Base-by-base conservation (phyloP, 1,140 invertebrate species). In the Caenorhabditis latens region DNA sequence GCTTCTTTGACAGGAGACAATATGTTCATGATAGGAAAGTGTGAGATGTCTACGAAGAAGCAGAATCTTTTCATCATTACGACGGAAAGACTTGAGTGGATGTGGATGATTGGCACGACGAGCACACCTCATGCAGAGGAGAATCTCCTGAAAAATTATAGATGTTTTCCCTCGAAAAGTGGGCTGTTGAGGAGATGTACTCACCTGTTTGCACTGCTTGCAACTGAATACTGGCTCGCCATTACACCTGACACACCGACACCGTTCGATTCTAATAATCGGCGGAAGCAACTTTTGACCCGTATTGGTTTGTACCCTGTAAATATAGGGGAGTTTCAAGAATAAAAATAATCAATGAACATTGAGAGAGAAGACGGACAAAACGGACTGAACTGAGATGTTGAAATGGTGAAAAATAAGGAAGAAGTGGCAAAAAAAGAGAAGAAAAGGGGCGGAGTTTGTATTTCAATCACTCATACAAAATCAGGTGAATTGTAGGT, bases 231-330 rank as follows among this genome's bases (percentile, higher is more conserved):
- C 55, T 19, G 55, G 55, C 14, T 58, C 19, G 6, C 14, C 55
- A 58, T n/a, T 8, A 58, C 55, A 58, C n/a, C 19, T n/a, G 55
- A 58, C 55, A 58, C 55, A 58, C 55, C 55, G 55, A 58, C 55
- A 19, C 55, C 55, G 55, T 58, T 58, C 55, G 4, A 58, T n/a
- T 58, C 55, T 58, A 7, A 58, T 58, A 19, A 58, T 58, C 55
- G 55, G 55, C 55, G 55, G 55, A 58, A 2, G 55, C 11, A 58
- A 58, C 55, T n/a, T 14, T 14, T 16, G 6, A 58, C 55, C 55
- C 55, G 55, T 58, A 58, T 7, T n/a, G 55, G 55, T 58, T 58
- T 58, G 55, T 58, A 58, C 55, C 55, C 55, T 58, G 55, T 6
- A 58, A 58, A 19, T 13, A 16, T 13, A 53, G 9, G 1, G 9